phyloP scores from a whole-genome alignment of 2,113 vertebrate genomes.

The Phalacrocorax carbo region DNA sequence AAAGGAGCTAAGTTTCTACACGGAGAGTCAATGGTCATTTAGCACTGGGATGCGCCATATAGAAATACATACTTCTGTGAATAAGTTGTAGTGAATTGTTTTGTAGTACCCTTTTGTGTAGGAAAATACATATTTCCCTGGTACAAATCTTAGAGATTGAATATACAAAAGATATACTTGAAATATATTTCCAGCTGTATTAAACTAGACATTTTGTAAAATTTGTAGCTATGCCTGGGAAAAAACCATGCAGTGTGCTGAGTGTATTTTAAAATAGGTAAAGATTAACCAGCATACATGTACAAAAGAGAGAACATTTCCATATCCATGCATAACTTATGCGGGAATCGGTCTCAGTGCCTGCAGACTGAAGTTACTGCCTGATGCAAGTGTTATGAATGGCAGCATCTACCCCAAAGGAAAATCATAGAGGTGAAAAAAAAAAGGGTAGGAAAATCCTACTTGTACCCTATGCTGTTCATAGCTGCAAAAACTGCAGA shows the following conservation, averaged over 20 bases:
- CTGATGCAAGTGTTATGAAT: background rate
- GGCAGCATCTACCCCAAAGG: background rate
- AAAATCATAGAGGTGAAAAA: background rate
- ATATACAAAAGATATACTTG: background rate
- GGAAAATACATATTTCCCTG: background rate
- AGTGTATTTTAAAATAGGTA: background rate
- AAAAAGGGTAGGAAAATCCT: background rate
- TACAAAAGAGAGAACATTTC: background rate
- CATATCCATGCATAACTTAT: background rate
- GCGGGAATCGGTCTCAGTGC: accelerated
- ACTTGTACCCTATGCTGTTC: background rate
- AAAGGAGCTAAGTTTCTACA: background rate
- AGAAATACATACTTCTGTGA: background rate
- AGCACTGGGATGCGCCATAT: background rate
- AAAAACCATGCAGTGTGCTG: background rate
- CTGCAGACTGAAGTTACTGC: background rate
- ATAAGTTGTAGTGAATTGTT: background rate
- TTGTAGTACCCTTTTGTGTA: background rate
- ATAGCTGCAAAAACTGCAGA: background rate
- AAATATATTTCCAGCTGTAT: background rate
- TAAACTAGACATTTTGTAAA: background rate
- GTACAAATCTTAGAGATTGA: background rate
- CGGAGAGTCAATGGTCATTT: accelerated
- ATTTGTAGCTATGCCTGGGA: background rate
- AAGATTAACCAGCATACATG: background rate